phyloP scores from a whole-genome alignment of 2,113 vertebrate genomes.

The Suncus etruscus region DNA sequence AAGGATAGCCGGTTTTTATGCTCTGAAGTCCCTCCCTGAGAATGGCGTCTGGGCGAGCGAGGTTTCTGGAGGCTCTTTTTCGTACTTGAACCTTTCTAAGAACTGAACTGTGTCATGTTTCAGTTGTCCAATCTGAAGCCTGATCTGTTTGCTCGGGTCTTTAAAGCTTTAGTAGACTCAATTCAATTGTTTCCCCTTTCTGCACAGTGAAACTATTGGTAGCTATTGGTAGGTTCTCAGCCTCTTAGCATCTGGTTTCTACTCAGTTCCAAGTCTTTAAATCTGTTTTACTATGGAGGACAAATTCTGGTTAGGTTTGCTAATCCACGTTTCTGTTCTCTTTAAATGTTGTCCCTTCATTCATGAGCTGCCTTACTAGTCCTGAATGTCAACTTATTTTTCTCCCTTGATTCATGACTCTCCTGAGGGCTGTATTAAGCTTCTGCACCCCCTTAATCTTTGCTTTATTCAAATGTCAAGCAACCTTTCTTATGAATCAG shows the following conservation, averaged over 20 bases:
- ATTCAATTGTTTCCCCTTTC: background rate
- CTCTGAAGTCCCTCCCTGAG: too few species aligned
- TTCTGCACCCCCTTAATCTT: slow-evolving; percentile 5
- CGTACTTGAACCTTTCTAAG: slow-evolving; percentile 4
- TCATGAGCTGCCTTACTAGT: background rate
- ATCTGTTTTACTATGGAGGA: slow-evolving; percentile 33
- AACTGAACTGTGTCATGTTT: background rate
- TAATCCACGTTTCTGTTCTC: background rate
- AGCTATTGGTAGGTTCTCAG: slow-evolving; percentile 14
- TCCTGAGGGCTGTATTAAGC: background rate
- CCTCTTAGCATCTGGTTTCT: slow-evolving; percentile 39
- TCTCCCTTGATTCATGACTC: background rate
- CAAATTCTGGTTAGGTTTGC: slow-evolving; percentile 8
- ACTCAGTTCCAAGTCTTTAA: background rate
- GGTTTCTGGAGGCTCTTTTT: too few species aligned
- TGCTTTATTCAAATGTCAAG: slow-evolving; percentile 11
- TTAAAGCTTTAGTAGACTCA: background rate
- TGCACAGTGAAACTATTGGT: background rate
- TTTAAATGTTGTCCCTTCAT: background rate
- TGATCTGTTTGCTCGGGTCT: background rate
- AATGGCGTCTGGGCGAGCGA: too few species aligned
- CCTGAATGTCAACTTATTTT: background rate
- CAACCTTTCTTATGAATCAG: background rate
- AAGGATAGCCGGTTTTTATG: too few species aligned
- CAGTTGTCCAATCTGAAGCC: background rate